Base-by-base conservation (phyloP, 2,888 invertebrate species). In the Carpatolechia fugitivella region DNA sequence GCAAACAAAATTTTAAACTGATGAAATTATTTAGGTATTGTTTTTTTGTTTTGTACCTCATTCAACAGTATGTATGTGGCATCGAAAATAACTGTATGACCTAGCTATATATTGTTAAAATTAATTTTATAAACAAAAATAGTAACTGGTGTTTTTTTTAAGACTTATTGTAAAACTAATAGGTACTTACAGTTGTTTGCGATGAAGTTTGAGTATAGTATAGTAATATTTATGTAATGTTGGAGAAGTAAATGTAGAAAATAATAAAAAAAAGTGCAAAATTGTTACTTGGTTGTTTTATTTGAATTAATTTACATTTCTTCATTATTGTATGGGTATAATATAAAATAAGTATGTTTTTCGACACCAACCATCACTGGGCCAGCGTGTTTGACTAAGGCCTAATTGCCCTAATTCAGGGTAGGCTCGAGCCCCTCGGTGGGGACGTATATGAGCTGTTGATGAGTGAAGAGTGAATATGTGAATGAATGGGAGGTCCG, bases 161-260 rank as follows among this genome's bases (percentile, higher is more conserved):
- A 35, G 13, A 35, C 13, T 11, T 13, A 35, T 11, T n/a, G 1
- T 4, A 2, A 11, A 3, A n/a, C 13, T n/a, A 4, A 13, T 14
- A 10, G 14, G 13, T 8, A 18, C 10, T 5, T 46, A 50, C 48
- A 46, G 52, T 52, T 31, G 38, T 53, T 10, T 33, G 13, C n/a
- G n/a, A 13, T 48, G 29, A 40, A 52, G 55, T 63, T 57, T 54
- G 57, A 54, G 57, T 68, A 67, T 68, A 70, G 59, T 66, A 66
- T 69, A 72, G 65, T 16, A 44, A 55, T 77, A 76, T 78, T 76
- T 77, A 78, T 73, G 70, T 71, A 63, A 69, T 60, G 77, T 78
- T 71, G 71, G 69, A 65, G 73, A 75, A 72, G 66, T 60, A 72
- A 67, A 63, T 53, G 66, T 63, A 63, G 61, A 64, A 70, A 69